Base-by-base conservation (phyloP, 1,140 invertebrate species). In the Lepidurus apus region DNA sequence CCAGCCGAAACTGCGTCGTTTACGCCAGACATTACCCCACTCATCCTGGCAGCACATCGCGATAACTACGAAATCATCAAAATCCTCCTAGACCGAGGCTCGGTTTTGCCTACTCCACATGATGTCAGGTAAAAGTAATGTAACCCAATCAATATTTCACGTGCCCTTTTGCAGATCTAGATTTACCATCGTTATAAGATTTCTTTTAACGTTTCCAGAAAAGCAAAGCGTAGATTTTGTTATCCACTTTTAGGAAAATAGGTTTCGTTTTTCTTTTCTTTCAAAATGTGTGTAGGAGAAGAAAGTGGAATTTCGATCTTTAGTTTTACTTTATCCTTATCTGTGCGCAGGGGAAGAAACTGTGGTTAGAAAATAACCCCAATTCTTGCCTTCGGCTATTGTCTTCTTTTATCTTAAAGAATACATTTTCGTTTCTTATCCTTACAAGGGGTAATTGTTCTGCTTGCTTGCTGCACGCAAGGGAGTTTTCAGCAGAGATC, bases 21-120 rank as follows among this genome's bases (percentile, higher is more conserved):
- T 86, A 98, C 96, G 0, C 93, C 95, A 0, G 97, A 99, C 85
- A 97, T 98, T 81, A 98, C 96, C 0, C 97, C 96, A 6, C 88
- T 99, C 77, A 97, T 98, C 81, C 88, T 98, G 81, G 95, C 97
- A 1, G 95, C 96, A 21, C 97, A 98, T 85, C 88, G 95, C 79
- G 96, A 98, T 87, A 98, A 98, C 87, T 99, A 98, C 85, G 97
- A 99, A 88, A 98, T 98, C 81, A 97, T 98, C 83, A 98, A 99
- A 89, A 95, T 98, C 81, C 89, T 98, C 9, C 86, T 98, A 80
- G 96, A 98, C 88, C 89, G 95, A 73, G 94, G 94, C 21, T 92
- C 93, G 4, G 91, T 90, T 10, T 87, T 97, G 79, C 94, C 95
- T 1, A 92, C 93, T 88, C 95, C 95, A 1, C 95, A 97, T 84